Conservation (phyloP, 1,140 invertebrate genomes). For the Pogonomyrmex barbatus region DNA sequence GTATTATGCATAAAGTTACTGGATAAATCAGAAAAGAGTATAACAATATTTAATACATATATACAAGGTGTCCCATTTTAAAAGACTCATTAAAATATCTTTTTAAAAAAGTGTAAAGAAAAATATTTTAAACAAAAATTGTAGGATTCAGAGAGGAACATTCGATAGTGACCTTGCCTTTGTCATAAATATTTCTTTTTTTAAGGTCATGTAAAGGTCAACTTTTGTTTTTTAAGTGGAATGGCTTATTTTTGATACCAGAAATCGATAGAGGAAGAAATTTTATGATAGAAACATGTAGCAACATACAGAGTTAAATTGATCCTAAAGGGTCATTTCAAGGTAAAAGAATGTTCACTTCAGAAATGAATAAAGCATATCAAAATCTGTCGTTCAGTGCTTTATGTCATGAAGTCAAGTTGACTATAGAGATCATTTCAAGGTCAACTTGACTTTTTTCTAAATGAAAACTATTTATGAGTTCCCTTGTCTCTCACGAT, state of each 20-base stretch:
- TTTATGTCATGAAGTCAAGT: background rate
- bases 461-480: background rate
- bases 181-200: background rate
- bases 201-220: too few species aligned
- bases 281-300: background rate
- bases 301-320: background rate
- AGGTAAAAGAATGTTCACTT: background rate
- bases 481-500: background rate
- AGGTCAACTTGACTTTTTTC: background rate
- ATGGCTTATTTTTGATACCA: too few species aligned
- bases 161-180: background rate
- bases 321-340: background rate
- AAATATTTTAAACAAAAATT: background rate
- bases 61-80: too few species aligned
- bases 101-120: background rate
- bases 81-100: background rate
- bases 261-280: too few species aligned
- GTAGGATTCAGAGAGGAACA: background rate
- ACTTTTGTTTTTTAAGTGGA: too few species aligned
- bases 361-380: too few species aligned
- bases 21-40: too few species aligned
- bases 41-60: too few species aligned
- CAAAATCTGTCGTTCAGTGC: background rate
- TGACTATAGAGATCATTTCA: background rate
- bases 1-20: too few species aligned